A percentile compares a stretch with the other conserved stretches of the same genome.
Evolutionary conservation across 1,140 invertebrate genomes (phyloP).

Genomic region (Caerostris darwini): DNA sequence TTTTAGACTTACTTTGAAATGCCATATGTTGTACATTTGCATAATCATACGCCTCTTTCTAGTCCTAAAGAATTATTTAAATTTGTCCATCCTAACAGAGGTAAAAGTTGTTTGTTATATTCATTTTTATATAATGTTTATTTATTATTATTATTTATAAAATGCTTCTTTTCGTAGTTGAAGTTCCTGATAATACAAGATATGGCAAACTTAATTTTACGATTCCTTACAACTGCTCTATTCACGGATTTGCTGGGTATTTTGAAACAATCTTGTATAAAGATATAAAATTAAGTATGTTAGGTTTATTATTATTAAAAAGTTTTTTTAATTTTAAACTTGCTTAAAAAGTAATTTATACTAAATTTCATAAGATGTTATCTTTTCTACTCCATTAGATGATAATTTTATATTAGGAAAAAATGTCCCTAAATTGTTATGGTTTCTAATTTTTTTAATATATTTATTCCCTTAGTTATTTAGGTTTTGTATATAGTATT

Average conservation of each 20-base stretch:
- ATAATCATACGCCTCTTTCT: slow-evolving; percentile 93
- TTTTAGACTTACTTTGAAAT: slow-evolving; percentile 88
- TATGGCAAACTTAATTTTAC: slow-evolving; percentile 88
- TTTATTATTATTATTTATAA: neutral
- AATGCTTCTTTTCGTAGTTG: slow-evolving; percentile 80
- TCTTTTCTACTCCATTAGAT: too few relatives aligned
- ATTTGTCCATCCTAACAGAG: slow-evolving; percentile 93
- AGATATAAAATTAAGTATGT: slow-evolving; percentile 89
- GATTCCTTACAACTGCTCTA: slow-evolving; percentile 87
- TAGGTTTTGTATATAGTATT: too few relatives aligned
- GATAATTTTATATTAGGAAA: too few relatives aligned
- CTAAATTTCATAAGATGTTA: too few relatives aligned
- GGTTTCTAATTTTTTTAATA: too few relatives aligned
- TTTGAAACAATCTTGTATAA: slow-evolving; percentile 94
- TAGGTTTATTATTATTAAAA: neutral
- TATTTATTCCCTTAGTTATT: too few relatives aligned
- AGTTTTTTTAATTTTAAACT: neutral
- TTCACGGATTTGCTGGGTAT: slow-evolving; percentile 97
- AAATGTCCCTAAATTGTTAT: too few relatives aligned
- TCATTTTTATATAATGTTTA: neutral
- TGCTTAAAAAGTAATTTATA: too few relatives aligned
- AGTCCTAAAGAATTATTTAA: slow-evolving; percentile 91
- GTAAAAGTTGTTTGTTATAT: slow-evolving; percentile 78
- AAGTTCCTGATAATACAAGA: slow-evolving; percentile 87
- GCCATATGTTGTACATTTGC: slow-evolving; percentile 95